Evolutionary conservation across 1,140 invertebrate species (phyloP), one percentile per base, ranked within the genome.

Genomic region (Tenebrio molitor): DNA sequence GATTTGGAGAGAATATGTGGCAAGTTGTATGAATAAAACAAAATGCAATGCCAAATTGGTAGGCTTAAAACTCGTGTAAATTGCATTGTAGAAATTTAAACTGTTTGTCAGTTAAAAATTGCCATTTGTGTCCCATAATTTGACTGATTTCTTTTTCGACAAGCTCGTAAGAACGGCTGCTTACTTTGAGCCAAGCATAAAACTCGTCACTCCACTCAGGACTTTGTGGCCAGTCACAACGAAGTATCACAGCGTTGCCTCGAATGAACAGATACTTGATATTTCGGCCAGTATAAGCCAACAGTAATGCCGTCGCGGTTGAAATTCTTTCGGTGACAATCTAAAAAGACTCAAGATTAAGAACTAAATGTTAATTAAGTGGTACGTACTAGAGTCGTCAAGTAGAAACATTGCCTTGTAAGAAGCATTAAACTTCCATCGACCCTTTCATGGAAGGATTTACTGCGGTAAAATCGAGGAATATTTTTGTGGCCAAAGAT

Each of bases 251-350:
- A 0, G 89, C 92, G 80, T 94, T 94, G 39, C 89, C 84, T 41
- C 94, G 83, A 0, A 96, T 88, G 66, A 91, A 86, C 0, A 95
- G 84, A 29, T 85, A 85, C 25, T 85, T 83, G 16, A 96, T 83
- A 72, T 89, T 89, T 66, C 88, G 88, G 1, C 88, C 89, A 0
- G 87, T 88, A 33, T 86, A 85, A 0, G 90, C 91, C 21, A 95
- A 85, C n/a, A 95, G 83, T 19, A 96, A 81, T 8, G 94, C 85
- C 0, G 93, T 95, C 0, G 90, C 87, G 0, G 93, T 94, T 0
- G 93, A 95, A 58, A 96, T 88, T 79, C 91, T 85, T 78, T 95
- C 93, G 2, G 91, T 86, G 12, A 95, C 88, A 74, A 93, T 85
- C 91, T 92, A 76, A 19, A 81, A 79, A 46, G 21, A 39, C 0